Evolutionary conservation across 2,888 invertebrate species (phyloP).

Genomic region (Steinernema scapterisci): DNA sequence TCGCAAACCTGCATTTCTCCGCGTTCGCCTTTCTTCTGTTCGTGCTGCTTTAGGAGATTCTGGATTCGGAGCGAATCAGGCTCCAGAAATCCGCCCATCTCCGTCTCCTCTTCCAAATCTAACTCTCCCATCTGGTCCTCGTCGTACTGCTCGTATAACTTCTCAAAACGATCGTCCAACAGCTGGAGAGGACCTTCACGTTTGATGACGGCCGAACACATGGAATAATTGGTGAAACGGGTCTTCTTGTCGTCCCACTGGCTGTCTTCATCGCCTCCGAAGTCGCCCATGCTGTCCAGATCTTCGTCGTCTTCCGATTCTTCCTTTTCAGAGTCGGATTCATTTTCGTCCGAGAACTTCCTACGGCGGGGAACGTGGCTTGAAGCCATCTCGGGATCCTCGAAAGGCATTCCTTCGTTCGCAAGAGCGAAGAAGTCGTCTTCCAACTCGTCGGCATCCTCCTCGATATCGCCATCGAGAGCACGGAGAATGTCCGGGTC

Average conservation of each 20-base stretch:
- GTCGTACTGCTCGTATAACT: constrained; percentile 83
- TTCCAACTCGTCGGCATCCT: constrained; percentile 83
- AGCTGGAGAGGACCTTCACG: constrained; percentile 79
- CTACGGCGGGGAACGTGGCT: constrained; percentile 31
- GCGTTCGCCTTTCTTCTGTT: constrained; percentile 70
- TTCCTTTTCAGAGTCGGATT: constrained; percentile 34
- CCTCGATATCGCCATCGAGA: constrained; percentile 82
- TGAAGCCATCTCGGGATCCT: not conserved
- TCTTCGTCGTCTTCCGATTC: constrained; percentile 45
- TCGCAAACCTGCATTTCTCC: not conserved
- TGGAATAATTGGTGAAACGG: constrained; percentile 87
- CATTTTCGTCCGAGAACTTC: constrained; percentile 16
- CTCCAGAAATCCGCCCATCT: constrained; percentile 75
- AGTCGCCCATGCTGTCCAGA: constrained; percentile 39
- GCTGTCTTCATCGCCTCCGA: constrained; percentile 38
- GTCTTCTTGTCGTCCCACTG: constrained; percentile 77
- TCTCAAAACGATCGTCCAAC: constrained; percentile 86
- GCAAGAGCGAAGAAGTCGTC: constrained; percentile 89
- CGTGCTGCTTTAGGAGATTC: constrained; percentile 79
- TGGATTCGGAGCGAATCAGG: constrained; percentile 77
- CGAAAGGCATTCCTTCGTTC: constrained; percentile 69
- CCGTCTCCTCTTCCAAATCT: constrained; percentile 80
- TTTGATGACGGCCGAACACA: constrained; percentile 86
- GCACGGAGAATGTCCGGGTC: constrained; percentile 92
- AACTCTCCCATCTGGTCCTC: constrained; percentile 86